phyloP scores from a whole-genome alignment of 53 echinoderm and acorn worm species.

The Temnopleurus reevesii region DNA sequence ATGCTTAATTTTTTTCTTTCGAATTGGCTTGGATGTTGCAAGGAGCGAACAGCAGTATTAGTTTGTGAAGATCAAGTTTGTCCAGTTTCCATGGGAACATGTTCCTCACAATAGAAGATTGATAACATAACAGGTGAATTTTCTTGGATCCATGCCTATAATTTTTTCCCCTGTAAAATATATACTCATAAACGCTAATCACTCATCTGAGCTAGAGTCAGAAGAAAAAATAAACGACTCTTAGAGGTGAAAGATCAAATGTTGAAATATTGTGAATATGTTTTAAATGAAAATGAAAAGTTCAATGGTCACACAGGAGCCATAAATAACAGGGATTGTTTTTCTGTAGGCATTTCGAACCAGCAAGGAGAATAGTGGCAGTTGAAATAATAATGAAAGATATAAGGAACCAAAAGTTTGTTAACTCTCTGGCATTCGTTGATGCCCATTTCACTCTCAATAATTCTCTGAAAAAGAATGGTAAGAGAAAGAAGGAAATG shows the following conservation, averaged over 20 bases:
- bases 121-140: constrained; percentile 30
- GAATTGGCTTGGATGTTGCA: too few species aligned
- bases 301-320: background rate
- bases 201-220: background rate
- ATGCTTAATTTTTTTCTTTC: too few species aligned
- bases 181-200: too few species aligned
- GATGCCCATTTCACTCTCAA: too few species aligned
- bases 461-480: too few species aligned
- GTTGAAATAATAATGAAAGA: background rate
- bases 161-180: background rate
- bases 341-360: constrained; percentile 23
- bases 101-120: background rate
- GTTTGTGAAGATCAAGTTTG: too few species aligned
- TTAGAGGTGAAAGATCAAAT: constrained; percentile 18
- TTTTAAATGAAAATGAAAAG: constrained; percentile 27
- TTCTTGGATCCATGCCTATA: constrained; percentile 16
- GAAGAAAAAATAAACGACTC: background rate
- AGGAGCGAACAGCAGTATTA: too few species aligned
- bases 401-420: too few species aligned
- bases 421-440: too few species aligned
- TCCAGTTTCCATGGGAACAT: background rate
- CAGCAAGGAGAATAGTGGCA: background rate
- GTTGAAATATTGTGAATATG: constrained; percentile 37
- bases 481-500: too few species aligned
- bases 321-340: constrained; percentile 37